A percentile compares a stretch with the other conserved stretches of the same genome.
phyloP scores from a whole-genome alignment of 2,888 invertebrate genomes.

The Frankliniella intonsa region DNA sequence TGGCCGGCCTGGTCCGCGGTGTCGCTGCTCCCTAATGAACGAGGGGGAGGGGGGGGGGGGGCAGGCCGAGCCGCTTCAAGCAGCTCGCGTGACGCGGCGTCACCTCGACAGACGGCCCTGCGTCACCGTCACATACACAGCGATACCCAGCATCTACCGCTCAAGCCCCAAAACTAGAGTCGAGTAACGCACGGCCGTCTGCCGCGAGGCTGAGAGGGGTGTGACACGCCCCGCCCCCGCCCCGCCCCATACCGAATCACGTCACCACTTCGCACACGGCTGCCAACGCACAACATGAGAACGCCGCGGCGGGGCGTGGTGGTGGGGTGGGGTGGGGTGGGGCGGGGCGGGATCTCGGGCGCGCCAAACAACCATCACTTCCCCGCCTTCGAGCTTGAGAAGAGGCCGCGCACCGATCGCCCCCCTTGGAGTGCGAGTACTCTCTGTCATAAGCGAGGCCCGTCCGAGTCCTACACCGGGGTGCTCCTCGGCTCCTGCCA shows the following conservation, averaged over 20 bases:
- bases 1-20: no score
- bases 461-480: no score
- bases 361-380: no score
- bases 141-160: background rate
- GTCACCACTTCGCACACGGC: background rate
- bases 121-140: background rate
- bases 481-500: no score
- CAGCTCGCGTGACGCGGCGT: background rate
- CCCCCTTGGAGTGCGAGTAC: no score
- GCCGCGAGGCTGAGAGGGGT: no score
- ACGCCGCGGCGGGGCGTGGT: background rate
- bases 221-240: no score
- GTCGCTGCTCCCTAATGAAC: no score
- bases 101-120: background rate
- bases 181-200: background rate
- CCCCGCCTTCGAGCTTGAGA: no score
- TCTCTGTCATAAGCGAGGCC: no score
- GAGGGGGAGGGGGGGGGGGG: no score
- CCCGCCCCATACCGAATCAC: background rate
- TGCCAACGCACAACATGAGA: background rate
- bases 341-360: background rate
- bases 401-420: no score
- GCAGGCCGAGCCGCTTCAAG: background rate
- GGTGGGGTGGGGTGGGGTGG: background rate
- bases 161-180: background rate